These are phyloP conservation scores for Astyanax mexicanus DNA, from an alignment of 2,797 vertebrate genomes.

Conservation along the genomic window DNA sequence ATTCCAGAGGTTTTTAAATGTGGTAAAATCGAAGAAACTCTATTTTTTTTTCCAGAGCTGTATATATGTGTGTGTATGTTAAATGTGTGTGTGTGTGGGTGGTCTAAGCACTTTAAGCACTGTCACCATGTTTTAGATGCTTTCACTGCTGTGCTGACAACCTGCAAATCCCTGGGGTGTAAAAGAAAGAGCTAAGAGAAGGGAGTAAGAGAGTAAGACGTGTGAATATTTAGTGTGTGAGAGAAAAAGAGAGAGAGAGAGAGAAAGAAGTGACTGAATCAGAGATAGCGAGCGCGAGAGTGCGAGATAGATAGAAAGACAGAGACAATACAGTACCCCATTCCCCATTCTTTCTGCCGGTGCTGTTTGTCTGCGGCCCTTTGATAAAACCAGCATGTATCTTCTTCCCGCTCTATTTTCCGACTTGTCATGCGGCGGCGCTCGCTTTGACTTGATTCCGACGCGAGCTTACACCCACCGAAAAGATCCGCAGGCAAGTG, in stretches of 20 bases:
- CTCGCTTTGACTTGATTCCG: slow-evolving; percentile 49
- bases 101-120: slow-evolving; percentile 44
- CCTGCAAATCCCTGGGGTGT: background rate
- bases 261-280: background rate
- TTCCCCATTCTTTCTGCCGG: slow-evolving; percentile 47
- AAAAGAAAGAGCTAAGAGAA: background rate
- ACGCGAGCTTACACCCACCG: slow-evolving; percentile 45
- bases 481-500: slow-evolving; percentile 41
- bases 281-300: background rate
- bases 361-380: slow-evolving; percentile 45
- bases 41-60: slow-evolving; percentile 38
- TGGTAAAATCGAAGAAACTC: too few relatives aligned
- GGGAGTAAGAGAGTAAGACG: background rate
- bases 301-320: background rate
- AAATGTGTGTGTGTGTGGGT: slow-evolving; percentile 35
- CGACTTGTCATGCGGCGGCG: slow-evolving; percentile 53
- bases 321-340: slow-evolving; percentile 28
- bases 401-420: slow-evolving; percentile 48
- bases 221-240: background rate
- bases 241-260: background rate
- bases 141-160: slow-evolving; percentile 40
- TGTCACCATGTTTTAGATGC: slow-evolving; percentile 48
- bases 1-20: too few relatives aligned
- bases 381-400: slow-evolving; percentile 59
- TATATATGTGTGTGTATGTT: slow-evolving; percentile 31